Conservation (phyloP, 1,140 invertebrate species). For the Sipha flava region DNA sequence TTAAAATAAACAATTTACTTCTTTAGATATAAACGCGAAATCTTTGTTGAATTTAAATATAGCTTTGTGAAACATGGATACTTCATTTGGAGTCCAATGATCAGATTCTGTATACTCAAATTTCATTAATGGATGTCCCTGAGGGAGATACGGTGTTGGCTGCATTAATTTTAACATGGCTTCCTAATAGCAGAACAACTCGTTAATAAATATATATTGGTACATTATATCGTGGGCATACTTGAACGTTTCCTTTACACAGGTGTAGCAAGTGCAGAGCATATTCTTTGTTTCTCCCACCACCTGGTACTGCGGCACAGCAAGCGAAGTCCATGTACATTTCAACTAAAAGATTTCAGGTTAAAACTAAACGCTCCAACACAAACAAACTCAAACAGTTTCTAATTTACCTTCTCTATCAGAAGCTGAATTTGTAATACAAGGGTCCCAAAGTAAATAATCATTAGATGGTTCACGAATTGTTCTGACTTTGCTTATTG, state of each 20-base stretch:
- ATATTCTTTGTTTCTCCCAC: slow-evolving; percentile 88
- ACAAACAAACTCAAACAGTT: slow-evolving; percentile 37
- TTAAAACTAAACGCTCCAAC: background rate
- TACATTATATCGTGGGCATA: slow-evolving; percentile 45
- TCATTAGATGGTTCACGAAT: slow-evolving; percentile 51
- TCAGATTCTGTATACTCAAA: slow-evolving; percentile 68
- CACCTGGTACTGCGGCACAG: slow-evolving; percentile 79
- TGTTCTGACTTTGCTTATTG: slow-evolving; percentile 37
- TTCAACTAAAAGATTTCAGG: slow-evolving; percentile 52
- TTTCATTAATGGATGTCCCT: slow-evolving; percentile 61
- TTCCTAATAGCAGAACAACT: slow-evolving; percentile 46
- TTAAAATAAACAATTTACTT: slow-evolving; percentile 49
- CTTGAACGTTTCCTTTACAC: slow-evolving; percentile 76
- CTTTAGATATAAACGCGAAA: slow-evolving; percentile 76
- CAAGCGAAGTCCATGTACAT: slow-evolving; percentile 88
- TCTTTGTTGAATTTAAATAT: slow-evolving; percentile 88
- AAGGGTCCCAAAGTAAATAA: slow-evolving; percentile 78
- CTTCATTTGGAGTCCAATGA: slow-evolving; percentile 76
- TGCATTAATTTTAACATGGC: slow-evolving; percentile 79
- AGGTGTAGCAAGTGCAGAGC: slow-evolving; percentile 83
- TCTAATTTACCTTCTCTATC: slow-evolving; percentile 60
- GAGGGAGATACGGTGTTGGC: slow-evolving; percentile 59
- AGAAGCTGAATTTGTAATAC: slow-evolving; percentile 58
- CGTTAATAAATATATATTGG: background rate
- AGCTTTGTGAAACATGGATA: slow-evolving; percentile 78